phyloP scores from a whole-genome alignment of 2,888 invertebrate genomes.

The Torymus aiolomorphi region DNA sequence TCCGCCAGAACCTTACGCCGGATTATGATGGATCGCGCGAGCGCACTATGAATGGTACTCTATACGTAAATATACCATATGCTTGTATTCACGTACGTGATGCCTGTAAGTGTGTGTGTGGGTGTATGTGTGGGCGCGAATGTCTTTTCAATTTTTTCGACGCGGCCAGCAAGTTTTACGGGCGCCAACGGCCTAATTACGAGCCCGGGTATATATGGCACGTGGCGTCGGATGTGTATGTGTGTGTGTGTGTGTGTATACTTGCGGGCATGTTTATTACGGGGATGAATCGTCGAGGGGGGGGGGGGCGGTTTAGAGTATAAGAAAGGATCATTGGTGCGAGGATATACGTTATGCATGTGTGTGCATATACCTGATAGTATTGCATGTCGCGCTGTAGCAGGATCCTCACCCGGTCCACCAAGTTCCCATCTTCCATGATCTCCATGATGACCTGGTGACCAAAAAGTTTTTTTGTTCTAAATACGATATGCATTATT shows the following conservation, averaged over 20 bases:
- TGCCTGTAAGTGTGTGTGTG: not conserved
- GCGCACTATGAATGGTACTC: no score
- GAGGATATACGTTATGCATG: not conserved
- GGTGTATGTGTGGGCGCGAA: not conserved
- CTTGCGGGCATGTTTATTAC: no score
- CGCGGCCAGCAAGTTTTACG: no score
- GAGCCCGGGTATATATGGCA: no score
- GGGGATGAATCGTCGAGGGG: no score
- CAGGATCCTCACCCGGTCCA: conserved; percentile 89
- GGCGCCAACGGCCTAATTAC: no score
- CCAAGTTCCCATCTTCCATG: conserved; percentile 93
- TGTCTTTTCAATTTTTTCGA: conserved; percentile 21
- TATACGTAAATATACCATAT: no score
- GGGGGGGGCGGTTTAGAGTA: no score
- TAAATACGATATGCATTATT: not conserved
- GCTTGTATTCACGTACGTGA: not conserved
- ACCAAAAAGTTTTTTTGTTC: conserved; percentile 6
- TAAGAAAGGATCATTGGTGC: no score
- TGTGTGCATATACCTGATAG: conserved; percentile 81
- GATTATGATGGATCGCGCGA: conserved; percentile 31
- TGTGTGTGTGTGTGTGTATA: no score
- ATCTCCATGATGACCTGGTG: conserved; percentile 82
- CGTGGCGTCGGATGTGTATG: no score
- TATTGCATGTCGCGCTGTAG: conserved; percentile 89
- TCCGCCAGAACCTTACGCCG: conserved; percentile 11